Base-by-base conservation (phyloP, 1,140 invertebrate genomes). In the Drosophila auraria region DNA sequence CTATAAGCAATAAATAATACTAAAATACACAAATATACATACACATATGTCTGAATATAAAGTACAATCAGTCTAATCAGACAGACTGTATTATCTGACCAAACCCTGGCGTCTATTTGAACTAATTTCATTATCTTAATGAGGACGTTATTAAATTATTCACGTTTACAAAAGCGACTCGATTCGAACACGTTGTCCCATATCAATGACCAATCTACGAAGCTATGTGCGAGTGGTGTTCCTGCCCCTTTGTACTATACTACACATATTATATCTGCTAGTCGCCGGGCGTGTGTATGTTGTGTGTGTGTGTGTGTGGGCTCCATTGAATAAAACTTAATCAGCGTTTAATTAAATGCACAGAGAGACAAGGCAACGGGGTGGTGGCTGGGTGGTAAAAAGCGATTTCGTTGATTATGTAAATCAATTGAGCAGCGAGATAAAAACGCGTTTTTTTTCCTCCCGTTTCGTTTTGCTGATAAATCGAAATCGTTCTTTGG, bases 301-400 rank as follows among this genome's bases (percentile, higher is more conserved):
- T 59, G 20, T 73, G 23, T 53, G 42, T 59, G 42, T 57, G 12
- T 63, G 30, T 68, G 20, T 49, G 40, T 79, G 71, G 70, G 80
- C 81, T 87, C 79, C 83, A 87, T 87, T 87, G 83, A 87, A 87
- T 87, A 83, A 87, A 87, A 87, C 83, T 87, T 87, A 87, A 87
- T 87, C 83, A 87, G 83, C 83, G 77, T 87, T 87, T 87, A 87
- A 87, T 87, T 87, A 87, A 87, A 87, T 83, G 83, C 83, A 80
- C 83, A 79, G 74, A 76, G 61, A 70, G 53, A 73, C 58, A 58
- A 77, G 74, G 54, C 74, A 44, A 53, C 2, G 58, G 47, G 72
- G 45, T n/a, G 62, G 7, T 27, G 62, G 7, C 33, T 25, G 65
- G 27, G 49, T 40, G 66, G 70, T 47, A 64, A 69, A 86, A 70